These are phyloP conservation scores for Esox masquinongy DNA, from an alignment of 2,797 vertebrate species.

Conservation along the genomic window DNA sequence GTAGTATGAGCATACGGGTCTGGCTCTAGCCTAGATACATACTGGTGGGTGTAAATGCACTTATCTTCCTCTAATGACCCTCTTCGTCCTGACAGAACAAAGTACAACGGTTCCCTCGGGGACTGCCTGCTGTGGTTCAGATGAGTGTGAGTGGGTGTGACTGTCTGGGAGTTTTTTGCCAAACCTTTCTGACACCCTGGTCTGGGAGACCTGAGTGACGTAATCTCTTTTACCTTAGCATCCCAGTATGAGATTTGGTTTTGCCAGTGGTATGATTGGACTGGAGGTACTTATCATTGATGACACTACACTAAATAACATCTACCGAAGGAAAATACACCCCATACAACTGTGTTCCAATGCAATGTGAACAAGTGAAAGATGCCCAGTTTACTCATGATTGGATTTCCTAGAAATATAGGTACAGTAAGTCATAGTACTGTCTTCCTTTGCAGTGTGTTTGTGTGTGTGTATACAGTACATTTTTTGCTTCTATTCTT, in stretches of 20 bases:
- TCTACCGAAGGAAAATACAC: background rate
- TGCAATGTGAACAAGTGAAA: background rate
- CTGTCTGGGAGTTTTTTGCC: slow-evolving; percentile 6
- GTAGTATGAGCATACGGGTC: background rate
- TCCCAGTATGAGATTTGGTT: slow-evolving; percentile 33
- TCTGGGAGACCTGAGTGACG: slow-evolving; percentile 30
- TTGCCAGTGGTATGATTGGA: slow-evolving; percentile 36
- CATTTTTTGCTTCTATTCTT: background rate
- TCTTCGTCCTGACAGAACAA: background rate
- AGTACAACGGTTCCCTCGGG: background rate
- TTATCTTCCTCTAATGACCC: background rate
- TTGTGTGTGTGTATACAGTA: background rate
- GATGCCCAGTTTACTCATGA: background rate
- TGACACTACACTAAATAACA: background rate
- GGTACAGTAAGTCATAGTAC: background rate
- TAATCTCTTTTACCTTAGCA: slow-evolving; percentile 27
- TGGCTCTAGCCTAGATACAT: background rate
- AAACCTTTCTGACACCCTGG: background rate
- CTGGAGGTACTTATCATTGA: background rate
- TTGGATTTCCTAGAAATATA: too few species aligned
- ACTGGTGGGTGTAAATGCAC: background rate
- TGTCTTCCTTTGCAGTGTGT: background rate
- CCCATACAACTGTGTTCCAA: background rate
- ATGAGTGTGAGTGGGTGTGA: slow-evolving; percentile 17
- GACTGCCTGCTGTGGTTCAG: background rate